Conservation (phyloP, 2,797 vertebrate genomes). For the Siniperca scherzeri region DNA sequence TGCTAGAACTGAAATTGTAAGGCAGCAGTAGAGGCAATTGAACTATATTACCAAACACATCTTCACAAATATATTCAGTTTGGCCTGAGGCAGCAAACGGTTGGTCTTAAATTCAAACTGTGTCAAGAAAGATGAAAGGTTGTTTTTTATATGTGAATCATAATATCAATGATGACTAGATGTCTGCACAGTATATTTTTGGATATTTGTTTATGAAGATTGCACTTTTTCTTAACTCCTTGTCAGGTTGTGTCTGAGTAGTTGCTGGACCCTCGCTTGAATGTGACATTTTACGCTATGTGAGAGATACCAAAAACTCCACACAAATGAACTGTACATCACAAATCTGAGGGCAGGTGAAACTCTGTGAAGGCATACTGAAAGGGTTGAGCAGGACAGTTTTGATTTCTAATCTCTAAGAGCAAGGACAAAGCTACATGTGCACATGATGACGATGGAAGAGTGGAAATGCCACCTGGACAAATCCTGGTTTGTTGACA, state of each 20-base stretch:
- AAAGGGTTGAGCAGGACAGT: not conserved
- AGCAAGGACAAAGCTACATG: not conserved
- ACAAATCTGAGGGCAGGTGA: constrained; percentile 6
- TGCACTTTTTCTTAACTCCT: constrained; percentile 12
- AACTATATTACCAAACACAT: constrained; percentile 21
- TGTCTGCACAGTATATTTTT: constrained; percentile 20
- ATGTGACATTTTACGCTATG: not conserved
- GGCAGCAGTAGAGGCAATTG: not conserved
- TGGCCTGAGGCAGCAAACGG: constrained; percentile 35
- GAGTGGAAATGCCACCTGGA: not conserved
- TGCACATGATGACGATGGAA: not conserved
- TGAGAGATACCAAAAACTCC: not conserved
- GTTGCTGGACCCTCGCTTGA: not conserved
- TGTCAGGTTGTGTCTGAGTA: constrained; percentile 21
- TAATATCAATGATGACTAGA: constrained; percentile 31
- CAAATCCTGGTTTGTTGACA: not conserved
- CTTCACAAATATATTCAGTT: constrained; percentile 39
- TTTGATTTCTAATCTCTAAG: not conserved
- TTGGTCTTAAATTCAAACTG: constrained; percentile 45
- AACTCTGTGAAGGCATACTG: not conserved
- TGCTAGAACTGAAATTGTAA: constrained; percentile 18
- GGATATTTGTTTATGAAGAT: constrained; percentile 9
- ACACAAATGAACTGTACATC: not conserved
- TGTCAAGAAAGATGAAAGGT: constrained; percentile 43
- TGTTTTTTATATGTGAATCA: constrained; percentile 24